These are phyloP conservation scores for Drosophila neonasuta DNA, from an alignment of 2,888 invertebrate species.

Conservation along the genomic window DNA sequence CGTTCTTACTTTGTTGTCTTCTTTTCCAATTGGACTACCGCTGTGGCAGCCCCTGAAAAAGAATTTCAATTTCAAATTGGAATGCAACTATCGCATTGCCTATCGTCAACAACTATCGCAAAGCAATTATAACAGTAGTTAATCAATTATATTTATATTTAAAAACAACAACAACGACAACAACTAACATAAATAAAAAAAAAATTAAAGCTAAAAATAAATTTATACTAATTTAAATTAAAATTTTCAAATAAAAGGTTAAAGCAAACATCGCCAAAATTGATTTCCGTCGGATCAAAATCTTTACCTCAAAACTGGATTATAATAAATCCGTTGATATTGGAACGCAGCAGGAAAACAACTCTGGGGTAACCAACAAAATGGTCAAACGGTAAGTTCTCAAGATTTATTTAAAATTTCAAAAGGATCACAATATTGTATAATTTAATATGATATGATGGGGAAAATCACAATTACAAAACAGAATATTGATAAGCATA, in stretches of 20 bases:
- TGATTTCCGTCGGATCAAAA: slow-evolving; percentile 82
- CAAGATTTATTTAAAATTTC: too few species aligned
- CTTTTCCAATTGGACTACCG: slow-evolving; percentile 62
- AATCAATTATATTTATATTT: not conserved
- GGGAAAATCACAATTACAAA: not conserved
- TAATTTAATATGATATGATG: too few species aligned
- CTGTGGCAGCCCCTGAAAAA: slow-evolving; percentile 28
- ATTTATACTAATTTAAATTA: too few species aligned
- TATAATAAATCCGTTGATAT: slow-evolving; percentile 82
- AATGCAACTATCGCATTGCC: too few species aligned
- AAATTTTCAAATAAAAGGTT: slow-evolving; percentile 45
- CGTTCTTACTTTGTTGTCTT: slow-evolving; percentile 20
- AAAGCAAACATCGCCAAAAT: slow-evolving; percentile 73
- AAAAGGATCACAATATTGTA: too few species aligned
- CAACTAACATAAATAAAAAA: not conserved
- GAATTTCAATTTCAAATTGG: not conserved
- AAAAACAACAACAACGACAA: not conserved
- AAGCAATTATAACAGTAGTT: too few species aligned
- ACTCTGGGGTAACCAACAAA: slow-evolving; percentile 82
- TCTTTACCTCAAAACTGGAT: slow-evolving; percentile 82
- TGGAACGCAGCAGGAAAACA: slow-evolving; percentile 82
- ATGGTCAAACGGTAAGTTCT: slow-evolving; percentile 82
- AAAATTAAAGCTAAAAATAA: too few species aligned
- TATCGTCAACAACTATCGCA: not conserved
- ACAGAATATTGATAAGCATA: slow-evolving; percentile 6